Evolutionary conservation across 2,888 invertebrate genomes (phyloP).

Genomic region (Nephrotoma appendiculata): DNA sequence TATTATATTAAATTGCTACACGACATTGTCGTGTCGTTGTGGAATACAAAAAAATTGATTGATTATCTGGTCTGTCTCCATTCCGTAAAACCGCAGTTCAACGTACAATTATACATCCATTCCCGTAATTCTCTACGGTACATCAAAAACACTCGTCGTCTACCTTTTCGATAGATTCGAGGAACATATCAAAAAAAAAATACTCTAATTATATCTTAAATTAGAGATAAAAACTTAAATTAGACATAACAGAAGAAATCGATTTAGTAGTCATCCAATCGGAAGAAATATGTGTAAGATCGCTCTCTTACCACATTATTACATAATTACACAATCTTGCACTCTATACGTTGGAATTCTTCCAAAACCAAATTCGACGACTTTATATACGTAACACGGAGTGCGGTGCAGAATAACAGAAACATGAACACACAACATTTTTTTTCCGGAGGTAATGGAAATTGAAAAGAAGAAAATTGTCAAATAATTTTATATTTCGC

Average conservation of each 20-base stretch:
- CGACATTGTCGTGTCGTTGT: neutral
- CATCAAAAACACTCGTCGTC: neutral
- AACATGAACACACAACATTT: neutral
- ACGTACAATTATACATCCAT: neutral
- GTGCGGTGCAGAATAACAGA: neutral
- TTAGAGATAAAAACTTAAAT: neutral
- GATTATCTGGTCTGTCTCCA: neutral
- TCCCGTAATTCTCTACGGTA: neutral
- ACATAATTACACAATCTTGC: neutral
- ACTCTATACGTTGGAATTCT: neutral
- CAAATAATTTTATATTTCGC: neutral
- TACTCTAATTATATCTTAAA: neutral
- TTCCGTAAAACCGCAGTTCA: neutral
- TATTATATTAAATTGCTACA: neutral
- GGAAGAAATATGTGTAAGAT: neutral
- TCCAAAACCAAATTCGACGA: neutral
- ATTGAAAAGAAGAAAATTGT: neutral
- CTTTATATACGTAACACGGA: neutral
- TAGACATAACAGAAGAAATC: neutral
- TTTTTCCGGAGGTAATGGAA: neutral
- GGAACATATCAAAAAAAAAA: neutral
- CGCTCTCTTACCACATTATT: neutral
- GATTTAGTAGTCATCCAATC: neutral
- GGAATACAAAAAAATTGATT: neutral
- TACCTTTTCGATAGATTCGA: neutral